Evolutionary conservation across 2,113 vertebrate species (phyloP).

Genomic region (Hippocampus barbouri): DNA sequence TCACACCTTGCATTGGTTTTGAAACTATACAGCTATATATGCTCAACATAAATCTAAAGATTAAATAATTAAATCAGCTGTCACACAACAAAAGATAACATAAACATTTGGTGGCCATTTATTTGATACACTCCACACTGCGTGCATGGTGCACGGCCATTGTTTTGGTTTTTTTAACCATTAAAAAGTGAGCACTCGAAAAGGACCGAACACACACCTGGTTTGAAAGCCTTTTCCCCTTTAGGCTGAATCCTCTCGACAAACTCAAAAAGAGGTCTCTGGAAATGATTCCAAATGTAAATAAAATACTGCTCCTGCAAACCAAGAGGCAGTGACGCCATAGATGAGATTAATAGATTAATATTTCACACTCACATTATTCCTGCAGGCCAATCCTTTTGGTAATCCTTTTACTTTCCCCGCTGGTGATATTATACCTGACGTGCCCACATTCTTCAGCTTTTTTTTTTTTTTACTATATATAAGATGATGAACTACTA

Average conservation of each 20-base stretch:
- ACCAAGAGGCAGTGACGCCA: constrained; percentile 2
- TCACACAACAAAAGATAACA: constrained; percentile 13
- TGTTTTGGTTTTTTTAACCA: background rate
- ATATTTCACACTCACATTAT: background rate
- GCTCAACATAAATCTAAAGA: background rate
- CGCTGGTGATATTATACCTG: background rate
- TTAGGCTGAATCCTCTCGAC: constrained; percentile 39
- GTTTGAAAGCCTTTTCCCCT: constrained; percentile 54
- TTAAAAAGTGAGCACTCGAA: constrained; percentile 6
- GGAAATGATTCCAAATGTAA: constrained; percentile 33
- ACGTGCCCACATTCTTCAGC: background rate
- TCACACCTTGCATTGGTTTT: background rate
- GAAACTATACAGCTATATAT: too few relatives aligned
- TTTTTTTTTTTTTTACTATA: background rate
- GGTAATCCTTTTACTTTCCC: constrained; percentile 25
- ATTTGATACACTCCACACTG: background rate
- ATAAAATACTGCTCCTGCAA: constrained; percentile 8
- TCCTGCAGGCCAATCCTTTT: background rate
- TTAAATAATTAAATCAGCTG: too few relatives aligned
- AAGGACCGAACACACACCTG: constrained; percentile 17
- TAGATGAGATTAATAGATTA: constrained; percentile 15
- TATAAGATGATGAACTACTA: background rate
- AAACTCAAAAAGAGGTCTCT: constrained; percentile 41
- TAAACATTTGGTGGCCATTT: background rate
- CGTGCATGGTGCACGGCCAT: constrained; percentile 25